Evolutionary conservation across 1,140 invertebrate species (phyloP).

Genomic region (Pogonomyrmex californicus): DNA sequence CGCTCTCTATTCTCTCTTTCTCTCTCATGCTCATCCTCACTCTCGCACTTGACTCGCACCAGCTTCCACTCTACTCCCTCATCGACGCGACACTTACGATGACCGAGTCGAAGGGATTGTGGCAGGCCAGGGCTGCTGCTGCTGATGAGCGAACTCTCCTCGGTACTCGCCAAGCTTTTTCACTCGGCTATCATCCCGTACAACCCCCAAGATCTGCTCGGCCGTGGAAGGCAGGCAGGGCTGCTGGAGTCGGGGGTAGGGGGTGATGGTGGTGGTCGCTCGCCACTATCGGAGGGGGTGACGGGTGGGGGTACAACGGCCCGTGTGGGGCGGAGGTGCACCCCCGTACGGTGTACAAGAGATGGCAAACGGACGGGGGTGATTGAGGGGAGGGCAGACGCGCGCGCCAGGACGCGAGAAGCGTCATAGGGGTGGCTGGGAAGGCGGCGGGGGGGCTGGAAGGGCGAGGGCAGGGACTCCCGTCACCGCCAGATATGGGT

Average conservation of each 20-base stretch:
- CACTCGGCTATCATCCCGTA: constrained; percentile 81
- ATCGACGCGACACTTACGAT: constrained; percentile 83
- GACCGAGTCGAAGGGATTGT: constrained; percentile 86
- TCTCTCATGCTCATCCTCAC: constrained; percentile 10
- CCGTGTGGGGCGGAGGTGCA: constrained; percentile 54
- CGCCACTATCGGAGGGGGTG: constrained; percentile 16
- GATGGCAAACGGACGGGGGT: constrained; percentile 13
- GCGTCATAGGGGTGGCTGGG: constrained; percentile 54
- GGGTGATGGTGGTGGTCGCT: constrained; percentile 66
- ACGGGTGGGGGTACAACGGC: constrained; percentile 49
- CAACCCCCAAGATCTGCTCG: constrained; percentile 79
- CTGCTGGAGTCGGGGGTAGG: constrained; percentile 73
- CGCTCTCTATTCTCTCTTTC: background rate
- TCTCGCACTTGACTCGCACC: constrained; percentile 28
- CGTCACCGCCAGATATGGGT: constrained; percentile 85
- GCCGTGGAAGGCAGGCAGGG: constrained; percentile 80
- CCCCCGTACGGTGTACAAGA: constrained; percentile 49
- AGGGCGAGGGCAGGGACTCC: constrained; percentile 73
- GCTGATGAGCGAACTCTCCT: constrained; percentile 75
- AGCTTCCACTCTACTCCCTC: constrained; percentile 44
- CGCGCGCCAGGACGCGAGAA: constrained; percentile 54
- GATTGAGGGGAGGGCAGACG: constrained; percentile 36
- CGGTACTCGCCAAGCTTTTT: constrained; percentile 75
- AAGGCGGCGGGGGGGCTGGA: constrained; percentile 21
- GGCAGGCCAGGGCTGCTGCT: constrained; percentile 86